Evolutionary conservation across 2,797 vertebrate species (phyloP).

Genomic region (Labroides dimidiatus): DNA sequence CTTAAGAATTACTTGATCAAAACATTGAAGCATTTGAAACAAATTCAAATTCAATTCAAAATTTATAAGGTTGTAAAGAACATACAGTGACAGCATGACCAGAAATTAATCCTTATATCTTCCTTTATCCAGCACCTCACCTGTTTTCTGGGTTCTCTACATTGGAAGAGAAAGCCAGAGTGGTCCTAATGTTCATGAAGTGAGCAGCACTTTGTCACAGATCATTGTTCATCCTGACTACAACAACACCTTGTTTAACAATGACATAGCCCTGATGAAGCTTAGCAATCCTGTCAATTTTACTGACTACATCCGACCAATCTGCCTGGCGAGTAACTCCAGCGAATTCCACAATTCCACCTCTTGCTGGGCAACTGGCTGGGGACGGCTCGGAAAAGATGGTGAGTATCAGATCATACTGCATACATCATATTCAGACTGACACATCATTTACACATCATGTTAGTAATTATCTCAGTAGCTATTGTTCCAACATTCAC

Average conservation of each 20-base stretch:
- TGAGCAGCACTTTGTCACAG: constrained; percentile 3
- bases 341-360: constrained; percentile 67
- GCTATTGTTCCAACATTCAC: too few species aligned
- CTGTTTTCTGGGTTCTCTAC: constrained; percentile 38
- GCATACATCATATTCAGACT: not conserved
- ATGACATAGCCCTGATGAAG: constrained; percentile 76
- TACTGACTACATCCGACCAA: constrained; percentile 76
- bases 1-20: too few species aligned
- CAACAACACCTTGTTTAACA: constrained; percentile 41
- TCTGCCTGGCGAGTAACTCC: constrained; percentile 80
- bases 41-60: too few species aligned
- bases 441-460: not conserved
- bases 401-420: constrained; percentile 46
- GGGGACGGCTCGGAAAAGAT: constrained; percentile 53
- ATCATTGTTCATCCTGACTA: constrained; percentile 69
- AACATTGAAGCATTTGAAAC: too few species aligned
- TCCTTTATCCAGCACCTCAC: not conserved
- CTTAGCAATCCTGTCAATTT: constrained; percentile 69
- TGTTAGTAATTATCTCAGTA: too few species aligned
- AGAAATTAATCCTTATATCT: not conserved
- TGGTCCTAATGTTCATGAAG: constrained; percentile 60
- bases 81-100: not conserved
- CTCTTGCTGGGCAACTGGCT: constrained; percentile 77
- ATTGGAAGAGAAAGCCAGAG: constrained; percentile 69
- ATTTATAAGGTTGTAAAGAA: not conserved